Evolutionary conservation across 2,888 invertebrate genomes (phyloP), one percentile per base, ranked within the genome.

Genomic region (Mesorhabditis sp.): DNA sequence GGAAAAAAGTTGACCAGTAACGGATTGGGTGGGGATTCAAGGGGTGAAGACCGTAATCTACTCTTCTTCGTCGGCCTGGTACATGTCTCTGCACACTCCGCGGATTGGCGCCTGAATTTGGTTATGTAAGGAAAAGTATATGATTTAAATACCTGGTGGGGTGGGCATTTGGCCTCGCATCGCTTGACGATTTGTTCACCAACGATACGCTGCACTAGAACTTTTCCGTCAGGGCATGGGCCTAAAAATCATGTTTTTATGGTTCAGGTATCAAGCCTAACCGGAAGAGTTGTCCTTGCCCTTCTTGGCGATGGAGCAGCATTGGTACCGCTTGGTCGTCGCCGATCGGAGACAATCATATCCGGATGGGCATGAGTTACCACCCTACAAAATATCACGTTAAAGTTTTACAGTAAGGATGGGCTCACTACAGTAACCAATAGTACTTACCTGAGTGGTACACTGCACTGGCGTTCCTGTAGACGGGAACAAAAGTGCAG

Each of bases 391-490:
- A 66, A 41, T 41, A n/a, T 2, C n/a, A n/a, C 10, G 41, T 63
- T 63, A 10, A n/a, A 63, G 15, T 58, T 58, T 58, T 58, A 58
- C 10, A 13, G n/a, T 10, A 58, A 28, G 28, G 28, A 28, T 13
- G 7, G 4, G 5, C 4, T 13, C 61, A 2, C 13, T 42, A 61
- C 43, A 45, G 45, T 62, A 63, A 4, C 43, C 41, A 41, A 45
- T 15, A 41, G 0, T 4, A 28, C 28, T 28, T 43, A 43, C 15
- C 45, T 50, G 58, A 13, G 58, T 74, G 44, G 77, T 76, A 75
- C 84, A 84, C 45, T 84, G 83, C 3, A 84, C 84, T 62, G 84
- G 83, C 4, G 82, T 82, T 68, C 83, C 83, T 5, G 83, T 84
- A 5, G 83, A 82, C 42, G 84, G 84, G 79, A 84, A 84, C 6